These are phyloP conservation scores for Sipha flava DNA, from an alignment of 1,140 invertebrate genomes.

Conservation along the genomic window DNA sequence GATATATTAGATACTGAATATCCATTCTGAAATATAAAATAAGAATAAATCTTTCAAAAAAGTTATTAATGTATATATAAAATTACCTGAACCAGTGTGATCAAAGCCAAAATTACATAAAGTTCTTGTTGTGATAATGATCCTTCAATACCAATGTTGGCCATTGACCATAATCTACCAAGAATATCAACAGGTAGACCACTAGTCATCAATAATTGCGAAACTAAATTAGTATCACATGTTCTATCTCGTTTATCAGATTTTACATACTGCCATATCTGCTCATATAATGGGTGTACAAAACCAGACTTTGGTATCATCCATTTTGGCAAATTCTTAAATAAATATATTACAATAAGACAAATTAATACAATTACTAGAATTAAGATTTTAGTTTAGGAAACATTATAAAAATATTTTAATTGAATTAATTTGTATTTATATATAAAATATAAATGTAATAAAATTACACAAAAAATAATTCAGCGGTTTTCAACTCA, in stretches of 20 bases:
- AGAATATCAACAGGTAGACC: conserved; percentile 52
- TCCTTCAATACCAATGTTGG: conserved; percentile 53
- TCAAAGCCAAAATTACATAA: conserved; percentile 53
- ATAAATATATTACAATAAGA: not conserved
- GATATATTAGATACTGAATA: conserved; percentile 27
- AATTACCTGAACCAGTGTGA: conserved; percentile 53
- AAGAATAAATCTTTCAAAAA: not conserved
- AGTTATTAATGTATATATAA: not conserved
- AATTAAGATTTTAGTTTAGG: no score
- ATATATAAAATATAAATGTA: no score
- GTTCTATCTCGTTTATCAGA: conserved; percentile 42
- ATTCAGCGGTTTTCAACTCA: no score
- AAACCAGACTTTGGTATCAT: conserved; percentile 46
- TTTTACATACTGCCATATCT: conserved; percentile 46
- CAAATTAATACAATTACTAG: no score
- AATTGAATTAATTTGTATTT: no score
- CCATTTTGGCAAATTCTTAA: conserved; percentile 45
- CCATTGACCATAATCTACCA: conserved; percentile 56
- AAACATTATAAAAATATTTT: no score
- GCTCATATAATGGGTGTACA: conserved; percentile 47
- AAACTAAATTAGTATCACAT: conserved; percentile 54
- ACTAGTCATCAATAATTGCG: conserved; percentile 54
- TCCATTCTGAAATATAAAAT: conserved; percentile 26
- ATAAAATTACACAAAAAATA: no score
- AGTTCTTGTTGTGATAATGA: conserved; percentile 54